These are phyloP conservation scores for Hemicordylus capensis DNA, from an alignment of 2,113 vertebrate genomes.

Conservation along the genomic window DNA sequence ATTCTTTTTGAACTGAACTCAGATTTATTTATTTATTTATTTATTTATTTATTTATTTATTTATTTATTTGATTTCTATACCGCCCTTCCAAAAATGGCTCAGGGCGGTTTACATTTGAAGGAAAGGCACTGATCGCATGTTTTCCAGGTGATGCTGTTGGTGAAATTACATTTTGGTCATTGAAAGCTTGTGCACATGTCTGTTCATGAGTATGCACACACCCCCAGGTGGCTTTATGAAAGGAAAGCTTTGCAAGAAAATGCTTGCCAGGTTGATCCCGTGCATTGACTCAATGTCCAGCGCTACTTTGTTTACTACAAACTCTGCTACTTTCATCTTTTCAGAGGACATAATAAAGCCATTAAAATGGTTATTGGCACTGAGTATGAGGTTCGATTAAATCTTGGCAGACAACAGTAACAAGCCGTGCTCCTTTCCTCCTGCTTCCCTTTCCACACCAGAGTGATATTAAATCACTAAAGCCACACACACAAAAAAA, in stretches of 20 bases:
- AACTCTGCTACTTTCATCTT: slow-evolving; percentile 62
- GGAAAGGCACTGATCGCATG: not conserved
- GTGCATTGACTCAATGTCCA: slow-evolving; percentile 48
- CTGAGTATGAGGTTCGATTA: slow-evolving; percentile 76
- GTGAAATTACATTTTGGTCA: slow-evolving; percentile 40
- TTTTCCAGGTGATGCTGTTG: slow-evolving; percentile 48
- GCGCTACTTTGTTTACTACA: slow-evolving; percentile 64
- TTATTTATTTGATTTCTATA: too few relatives aligned
- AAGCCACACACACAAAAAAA: slow-evolving; percentile 72
- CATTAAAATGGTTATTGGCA: slow-evolving; percentile 78
- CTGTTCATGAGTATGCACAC: not conserved
- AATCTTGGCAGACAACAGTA: slow-evolving; percentile 63
- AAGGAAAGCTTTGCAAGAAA: slow-evolving; percentile 40
- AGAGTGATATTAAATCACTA: slow-evolving; percentile 66
- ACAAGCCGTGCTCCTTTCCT: not conserved
- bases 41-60: too few relatives aligned
- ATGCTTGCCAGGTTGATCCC: slow-evolving; percentile 57
- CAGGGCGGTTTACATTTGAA: too few relatives aligned
- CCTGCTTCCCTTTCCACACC: slow-evolving; percentile 7
- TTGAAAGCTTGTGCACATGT: not conserved
- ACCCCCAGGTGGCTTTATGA: slow-evolving; percentile 28
- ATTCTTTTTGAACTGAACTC: not conserved
- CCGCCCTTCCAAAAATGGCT: too few relatives aligned
- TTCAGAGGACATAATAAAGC: slow-evolving; percentile 67
- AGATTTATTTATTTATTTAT: too few relatives aligned